Percentiles rank a stretch among this genome's conserved stretches.
These are phyloP conservation scores for Zaprionus taronus DNA, from an alignment of 1,140 invertebrate species.

Conservation along the genomic window DNA sequence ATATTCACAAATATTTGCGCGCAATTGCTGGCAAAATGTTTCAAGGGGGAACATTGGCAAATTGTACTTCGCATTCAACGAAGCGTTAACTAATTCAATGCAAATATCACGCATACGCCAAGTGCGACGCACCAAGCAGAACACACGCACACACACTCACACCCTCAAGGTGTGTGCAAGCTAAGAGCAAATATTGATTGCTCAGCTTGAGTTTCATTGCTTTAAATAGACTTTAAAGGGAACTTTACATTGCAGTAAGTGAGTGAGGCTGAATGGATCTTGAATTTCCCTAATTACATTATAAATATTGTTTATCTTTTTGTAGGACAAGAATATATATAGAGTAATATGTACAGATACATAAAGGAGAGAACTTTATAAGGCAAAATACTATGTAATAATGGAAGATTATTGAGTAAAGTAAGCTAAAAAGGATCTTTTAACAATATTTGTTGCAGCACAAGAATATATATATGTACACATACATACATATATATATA, in stretches of 20 bases:
- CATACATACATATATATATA: too few relatives aligned
- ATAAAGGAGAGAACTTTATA: not conserved
- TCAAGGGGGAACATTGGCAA: not conserved
- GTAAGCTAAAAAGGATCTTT: too few relatives aligned
- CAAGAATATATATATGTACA: too few relatives aligned
- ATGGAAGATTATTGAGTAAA: too few relatives aligned
- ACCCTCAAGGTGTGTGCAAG: not conserved
- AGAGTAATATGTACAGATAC: not conserved
- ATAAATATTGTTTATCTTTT: not conserved
- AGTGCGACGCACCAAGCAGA: constrained; percentile 20
- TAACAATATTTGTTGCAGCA: too few relatives aligned
- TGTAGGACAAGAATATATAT: not conserved
- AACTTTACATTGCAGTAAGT: not conserved
- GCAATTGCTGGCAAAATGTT: constrained; percentile 27
- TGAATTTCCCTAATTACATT: not conserved
- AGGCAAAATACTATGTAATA: too few relatives aligned
- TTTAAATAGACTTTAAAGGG: not conserved
- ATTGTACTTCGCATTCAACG: constrained; percentile 1
- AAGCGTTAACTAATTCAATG: constrained; percentile 19
- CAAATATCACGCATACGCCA: constrained; percentile 55
- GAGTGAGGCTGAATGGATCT: not conserved
- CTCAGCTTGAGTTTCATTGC: not conserved
- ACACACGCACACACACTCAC: not conserved
- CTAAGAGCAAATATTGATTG: constrained; percentile 3
- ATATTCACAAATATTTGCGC: constrained; percentile 39